Conservation (phyloP, 30 jellyfish, hydroid and myxozoan genomes). For the Hydractinia echinata region DNA sequence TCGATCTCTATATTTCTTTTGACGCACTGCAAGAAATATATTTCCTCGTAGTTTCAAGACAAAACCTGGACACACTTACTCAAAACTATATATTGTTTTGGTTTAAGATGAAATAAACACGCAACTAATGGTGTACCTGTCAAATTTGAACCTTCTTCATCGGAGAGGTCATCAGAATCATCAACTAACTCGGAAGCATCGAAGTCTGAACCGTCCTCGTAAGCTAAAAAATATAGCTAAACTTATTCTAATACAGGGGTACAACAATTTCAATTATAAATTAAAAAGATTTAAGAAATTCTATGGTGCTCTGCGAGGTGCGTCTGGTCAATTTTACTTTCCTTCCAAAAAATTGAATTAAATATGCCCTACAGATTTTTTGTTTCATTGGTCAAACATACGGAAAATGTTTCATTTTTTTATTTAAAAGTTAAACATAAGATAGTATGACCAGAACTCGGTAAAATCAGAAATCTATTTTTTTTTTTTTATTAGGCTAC, state of each 20-base stretch:
- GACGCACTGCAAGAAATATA: conserved; percentile 17
- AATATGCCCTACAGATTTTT: no score
- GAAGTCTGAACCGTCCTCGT: conserved; percentile 87
- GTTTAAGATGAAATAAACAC: background rate
- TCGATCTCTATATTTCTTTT: conserved; percentile 38
- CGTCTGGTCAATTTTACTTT: no score
- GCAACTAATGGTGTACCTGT: background rate
- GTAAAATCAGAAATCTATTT: no score
- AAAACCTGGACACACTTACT: background rate
- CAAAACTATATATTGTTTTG: background rate
- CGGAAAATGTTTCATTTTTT: no score
- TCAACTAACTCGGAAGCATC: conserved; percentile 96
- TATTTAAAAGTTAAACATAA: no score
- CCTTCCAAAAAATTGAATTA: no score
- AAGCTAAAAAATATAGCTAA: conserved; percentile 11
- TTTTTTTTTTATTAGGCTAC: no score
- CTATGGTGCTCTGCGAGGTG: no score
- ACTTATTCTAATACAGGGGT: no score
- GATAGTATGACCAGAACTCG: no score
- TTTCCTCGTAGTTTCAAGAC: background rate
- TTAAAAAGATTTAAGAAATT: background rate
- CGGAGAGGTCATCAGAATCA: conserved; percentile 86
- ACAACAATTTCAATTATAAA: background rate
- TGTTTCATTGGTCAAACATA: no score
- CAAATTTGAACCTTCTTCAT: conserved; percentile 48